Conservation (phyloP, 1,140 invertebrate species). For the Bombus soroeensis region DNA sequence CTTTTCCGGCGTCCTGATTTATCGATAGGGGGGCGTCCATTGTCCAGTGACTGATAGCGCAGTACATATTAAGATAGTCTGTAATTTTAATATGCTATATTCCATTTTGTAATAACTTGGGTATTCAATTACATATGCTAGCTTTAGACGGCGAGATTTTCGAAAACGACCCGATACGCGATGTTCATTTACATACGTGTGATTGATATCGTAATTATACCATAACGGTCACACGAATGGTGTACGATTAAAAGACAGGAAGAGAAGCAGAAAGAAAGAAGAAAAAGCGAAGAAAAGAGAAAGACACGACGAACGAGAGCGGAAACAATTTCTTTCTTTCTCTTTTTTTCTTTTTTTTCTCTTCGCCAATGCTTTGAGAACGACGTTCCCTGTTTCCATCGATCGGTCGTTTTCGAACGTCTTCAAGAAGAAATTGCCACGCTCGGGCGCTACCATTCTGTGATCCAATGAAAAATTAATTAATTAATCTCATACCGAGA, state of each 20-base stretch:
- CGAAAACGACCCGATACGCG: slow-evolving; percentile 48
- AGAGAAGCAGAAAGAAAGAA: not conserved
- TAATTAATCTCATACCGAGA: slow-evolving; percentile 61
- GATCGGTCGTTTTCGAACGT: slow-evolving; percentile 64
- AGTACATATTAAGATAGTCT: slow-evolving; percentile 58
- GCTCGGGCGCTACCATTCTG: slow-evolving; percentile 78
- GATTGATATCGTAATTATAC: not conserved
- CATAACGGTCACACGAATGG: not conserved
- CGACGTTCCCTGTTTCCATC: too few species aligned
- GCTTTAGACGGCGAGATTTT: slow-evolving; percentile 66
- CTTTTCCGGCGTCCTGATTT: not conserved
- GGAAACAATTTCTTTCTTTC: not conserved
- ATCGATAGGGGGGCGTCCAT: not conserved
- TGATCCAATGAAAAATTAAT: slow-evolving; percentile 73
- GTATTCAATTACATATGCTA: slow-evolving; percentile 70
- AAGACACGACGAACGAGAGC: not conserved
- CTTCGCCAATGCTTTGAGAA: not conserved
- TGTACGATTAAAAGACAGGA: not conserved
- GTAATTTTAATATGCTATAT: slow-evolving; percentile 71
- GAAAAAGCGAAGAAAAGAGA: not conserved
- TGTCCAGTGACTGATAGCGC: slow-evolving; percentile 62
- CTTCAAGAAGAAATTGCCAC: slow-evolving; percentile 69
- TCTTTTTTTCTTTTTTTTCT: not conserved
- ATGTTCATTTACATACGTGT: not conserved
- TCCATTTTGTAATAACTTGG: slow-evolving; percentile 72